phyloP scores from a whole-genome alignment of 2,113 vertebrate species.

The Rhynchomys soricoides region DNA sequence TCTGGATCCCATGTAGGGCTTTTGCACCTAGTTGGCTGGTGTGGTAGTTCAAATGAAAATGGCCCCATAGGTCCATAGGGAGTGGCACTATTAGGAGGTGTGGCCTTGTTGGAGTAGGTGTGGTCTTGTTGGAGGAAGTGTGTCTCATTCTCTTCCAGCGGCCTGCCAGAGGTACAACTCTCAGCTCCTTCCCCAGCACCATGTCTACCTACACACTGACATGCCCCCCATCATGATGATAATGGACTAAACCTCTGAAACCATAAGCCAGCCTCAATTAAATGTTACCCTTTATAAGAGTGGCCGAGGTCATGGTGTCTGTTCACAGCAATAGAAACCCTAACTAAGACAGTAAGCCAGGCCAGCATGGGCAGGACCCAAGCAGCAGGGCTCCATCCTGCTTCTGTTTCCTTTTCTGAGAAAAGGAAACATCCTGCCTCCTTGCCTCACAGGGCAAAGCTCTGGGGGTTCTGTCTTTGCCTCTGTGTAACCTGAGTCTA shows the following conservation, averaged over 20 bases:
- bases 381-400: background rate
- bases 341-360: background rate
- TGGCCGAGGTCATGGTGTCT: background rate
- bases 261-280: background rate
- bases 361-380: no score
- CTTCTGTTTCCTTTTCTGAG: background rate
- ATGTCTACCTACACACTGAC: background rate
- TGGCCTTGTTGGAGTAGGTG: background rate
- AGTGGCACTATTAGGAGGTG: background rate
- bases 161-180: background rate
- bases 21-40: background rate
- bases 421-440: no score
- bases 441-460: background rate
- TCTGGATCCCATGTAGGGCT: background rate
- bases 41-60: background rate
- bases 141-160: background rate
- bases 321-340: background rate
- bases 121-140: background rate
- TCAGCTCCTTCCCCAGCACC: background rate
- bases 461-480: background rate
- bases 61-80: background rate
- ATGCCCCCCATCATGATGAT: background rate
- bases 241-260: background rate
- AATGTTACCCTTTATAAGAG: background rate
- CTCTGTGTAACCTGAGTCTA: background rate